Percentiles rank a stretch among this genome's conserved stretches.
Evolutionary conservation across 1,140 invertebrate genomes (phyloP).

Genomic region (Samia ricini): DNA sequence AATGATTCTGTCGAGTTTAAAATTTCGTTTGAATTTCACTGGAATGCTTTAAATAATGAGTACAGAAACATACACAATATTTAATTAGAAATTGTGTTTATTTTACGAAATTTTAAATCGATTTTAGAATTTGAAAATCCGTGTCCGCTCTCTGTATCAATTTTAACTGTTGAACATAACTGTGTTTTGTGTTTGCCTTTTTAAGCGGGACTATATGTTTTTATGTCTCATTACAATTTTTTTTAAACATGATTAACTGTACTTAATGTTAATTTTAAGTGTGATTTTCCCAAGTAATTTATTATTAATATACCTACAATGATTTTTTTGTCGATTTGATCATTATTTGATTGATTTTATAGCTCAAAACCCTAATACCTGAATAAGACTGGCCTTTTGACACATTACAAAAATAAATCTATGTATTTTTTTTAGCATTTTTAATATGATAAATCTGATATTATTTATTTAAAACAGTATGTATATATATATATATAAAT

Average conservation of each 20-base stretch:
- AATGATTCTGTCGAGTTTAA: neutral
- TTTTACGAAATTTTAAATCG: neutral
- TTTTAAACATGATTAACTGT: neutral
- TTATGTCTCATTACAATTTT: neutral
- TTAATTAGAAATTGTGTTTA: no score
- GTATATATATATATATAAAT: constrained; percentile 20
- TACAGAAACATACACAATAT: no score
- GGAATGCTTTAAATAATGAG: no score
- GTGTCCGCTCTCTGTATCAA: neutral
- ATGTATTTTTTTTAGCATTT: neutral
- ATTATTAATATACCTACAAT: no score
- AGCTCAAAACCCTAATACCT: neutral
- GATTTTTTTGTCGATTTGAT: neutral
- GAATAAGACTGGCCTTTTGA: neutral
- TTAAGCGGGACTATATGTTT: neutral
- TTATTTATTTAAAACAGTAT: no score
- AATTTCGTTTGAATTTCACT: constrained; percentile 9
- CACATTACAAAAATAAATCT: neutral
- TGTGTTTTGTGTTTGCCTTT: neutral
- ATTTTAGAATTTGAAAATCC: neutral
- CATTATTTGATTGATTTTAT: neutral
- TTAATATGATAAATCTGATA: neutral
- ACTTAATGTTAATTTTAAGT: constrained; percentile 1
- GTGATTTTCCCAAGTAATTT: neutral
- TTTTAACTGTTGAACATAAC: no score